These are phyloP conservation scores for Calameuta idolon DNA, from an alignment of 2,888 invertebrate genomes.

Conservation along the genomic window DNA sequence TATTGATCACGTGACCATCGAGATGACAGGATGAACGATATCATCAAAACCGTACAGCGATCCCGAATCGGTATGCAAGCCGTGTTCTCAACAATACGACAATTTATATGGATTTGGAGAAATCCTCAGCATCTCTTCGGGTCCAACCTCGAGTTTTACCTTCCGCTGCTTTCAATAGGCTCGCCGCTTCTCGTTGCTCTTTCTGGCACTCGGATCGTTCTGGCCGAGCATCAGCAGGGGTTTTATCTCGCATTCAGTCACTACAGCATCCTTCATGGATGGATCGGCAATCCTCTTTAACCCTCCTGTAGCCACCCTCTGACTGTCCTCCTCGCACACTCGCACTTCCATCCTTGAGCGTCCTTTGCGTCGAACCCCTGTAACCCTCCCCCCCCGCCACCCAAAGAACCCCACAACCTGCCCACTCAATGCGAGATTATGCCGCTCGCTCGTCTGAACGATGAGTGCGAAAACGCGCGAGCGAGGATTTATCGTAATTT, in stretches of 20 bases:
- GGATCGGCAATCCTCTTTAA: conserved; percentile 64
- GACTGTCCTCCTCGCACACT: conserved; percentile 29
- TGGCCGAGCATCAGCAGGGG: conserved; percentile 51
- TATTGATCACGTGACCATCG: background rate
- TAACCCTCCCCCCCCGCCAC: background rate
- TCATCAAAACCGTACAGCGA: conserved; percentile 27
- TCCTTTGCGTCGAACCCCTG: conserved; percentile 20
- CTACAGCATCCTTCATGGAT: conserved; percentile 59
- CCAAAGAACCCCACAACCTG: background rate
- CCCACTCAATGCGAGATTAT: conserved; percentile 13
- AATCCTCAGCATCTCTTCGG: conserved; percentile 56
- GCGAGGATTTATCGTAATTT: conserved; percentile 7
- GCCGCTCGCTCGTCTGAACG: background rate
- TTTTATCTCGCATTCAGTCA: conserved; percentile 60
- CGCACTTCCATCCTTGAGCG: conserved; percentile 30
- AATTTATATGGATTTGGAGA: conserved; percentile 64
- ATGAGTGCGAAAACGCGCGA: conserved; percentile 11
- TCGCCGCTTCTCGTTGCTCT: conserved; percentile 22
- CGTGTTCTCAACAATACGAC: conserved; percentile 59
- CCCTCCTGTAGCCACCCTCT: conserved; percentile 32
- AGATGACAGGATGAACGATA: background rate
- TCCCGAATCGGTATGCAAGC: conserved; percentile 58
- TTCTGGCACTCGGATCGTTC: conserved; percentile 41
- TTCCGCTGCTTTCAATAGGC: conserved; percentile 60
- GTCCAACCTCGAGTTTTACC: conserved; percentile 60